Evolutionary conservation across 2,888 invertebrate species (phyloP).

Genomic region (Latrodectus hesperus): DNA sequence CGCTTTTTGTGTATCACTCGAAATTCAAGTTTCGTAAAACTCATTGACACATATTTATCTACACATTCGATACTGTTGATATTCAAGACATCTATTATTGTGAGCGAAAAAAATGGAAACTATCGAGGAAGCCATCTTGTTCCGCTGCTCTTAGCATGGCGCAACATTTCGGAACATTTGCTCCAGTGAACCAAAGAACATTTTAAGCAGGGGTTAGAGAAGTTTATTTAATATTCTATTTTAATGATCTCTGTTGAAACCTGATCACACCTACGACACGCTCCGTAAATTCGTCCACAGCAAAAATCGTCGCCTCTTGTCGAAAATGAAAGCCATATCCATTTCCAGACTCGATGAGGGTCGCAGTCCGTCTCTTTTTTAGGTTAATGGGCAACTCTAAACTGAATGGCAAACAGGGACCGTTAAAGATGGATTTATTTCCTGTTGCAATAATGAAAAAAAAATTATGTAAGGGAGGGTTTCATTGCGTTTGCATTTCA

Average conservation of each 20-base stretch:
- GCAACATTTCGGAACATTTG: slow-evolving; percentile 41
- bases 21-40: no score
- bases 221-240: slow-evolving; percentile 34
- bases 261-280: background rate
- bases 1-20: no score
- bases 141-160: background rate
- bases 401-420: slow-evolving; percentile 19
- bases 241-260: background rate
- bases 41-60: no score
- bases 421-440: background rate
- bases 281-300: slow-evolving; percentile 14
- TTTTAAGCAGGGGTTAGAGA: slow-evolving; percentile 3
- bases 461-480: no score
- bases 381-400: slow-evolving; percentile 35
- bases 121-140: no score
- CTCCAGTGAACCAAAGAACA: slow-evolving; percentile 7
- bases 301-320: slow-evolving; percentile 17
- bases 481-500: no score
- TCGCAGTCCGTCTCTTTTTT: slow-evolving; percentile 34
- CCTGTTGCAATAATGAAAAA: background rate
- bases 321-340: slow-evolving; percentile 24
- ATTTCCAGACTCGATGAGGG: slow-evolving; percentile 10
- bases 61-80: no score
- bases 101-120: no score
- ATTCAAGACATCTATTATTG: no score